Evolutionary conservation across 2,113 vertebrate genomes (phyloP), one percentile per base, ranked within the genome.

Genomic region (Sisor rabdophorus): DNA sequence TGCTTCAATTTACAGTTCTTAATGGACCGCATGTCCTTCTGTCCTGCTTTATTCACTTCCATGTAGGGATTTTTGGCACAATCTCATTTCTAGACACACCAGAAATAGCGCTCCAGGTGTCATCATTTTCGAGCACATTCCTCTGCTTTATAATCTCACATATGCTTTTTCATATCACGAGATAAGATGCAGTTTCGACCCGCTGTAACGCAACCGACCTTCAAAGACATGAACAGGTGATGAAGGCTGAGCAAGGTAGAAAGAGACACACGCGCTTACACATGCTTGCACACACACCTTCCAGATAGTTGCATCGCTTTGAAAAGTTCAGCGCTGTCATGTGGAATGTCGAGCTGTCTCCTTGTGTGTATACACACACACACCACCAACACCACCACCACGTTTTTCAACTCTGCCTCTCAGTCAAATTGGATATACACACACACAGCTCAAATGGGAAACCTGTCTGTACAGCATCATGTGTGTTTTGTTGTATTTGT

Each of bases 241-340:
- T 89, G 93, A 95, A 82, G 85, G 89, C 89, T 88, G 86, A 77
- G 86, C 74, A 80, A 79, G 60, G 73, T 71, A 70, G 61, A 73
- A n/a, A 26, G 71, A 69, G 44, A 80, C 28, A 36, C 20, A 87
- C 86, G 87, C 79, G 83, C 82, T 77, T 83, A 86, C 86, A 85
- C 77, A 81, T 63, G 78, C 80, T 73, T 81, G 74, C 87, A 52
- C 59, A 44, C 54, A 12, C 90, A 87, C 87, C 80, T 17, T 84
- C 85, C 87, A 84, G 89, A 91, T 92, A 93, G 88, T 91, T 87
- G 87, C 78, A 78, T 83, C 84, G 89, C 88, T 90, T 88, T 95
- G 95, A 95, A 95, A 96, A 97, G 95, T 97, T 97, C 96, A 97
- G 81, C 88, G 93, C 95, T 96, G 95, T 97, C 95, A 94, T 85